Base-by-base conservation (phyloP, 1,140 invertebrate species). In the Lordiphosa mommai region DNA sequence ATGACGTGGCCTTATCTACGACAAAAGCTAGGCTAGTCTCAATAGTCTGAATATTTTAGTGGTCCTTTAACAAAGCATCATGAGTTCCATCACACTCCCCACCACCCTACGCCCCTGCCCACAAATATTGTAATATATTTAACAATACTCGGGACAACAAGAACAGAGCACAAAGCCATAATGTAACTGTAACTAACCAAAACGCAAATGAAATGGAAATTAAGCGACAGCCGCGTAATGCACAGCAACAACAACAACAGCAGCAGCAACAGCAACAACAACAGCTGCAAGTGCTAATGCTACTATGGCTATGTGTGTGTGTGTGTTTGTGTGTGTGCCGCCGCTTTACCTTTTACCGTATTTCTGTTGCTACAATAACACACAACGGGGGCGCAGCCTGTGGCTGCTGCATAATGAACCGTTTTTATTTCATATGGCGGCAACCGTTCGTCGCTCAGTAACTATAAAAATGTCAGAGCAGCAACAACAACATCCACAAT, bases 351-450 rank as follows among this genome's bases (percentile, higher is more conserved):
- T 48, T 48, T 48, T 48, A 37, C 38, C 41, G 38, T 38, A 40
- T 46, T 59, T 51, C 33, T 36, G 14, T 51, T 64, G 60, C 48
- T 70, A 58, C 67, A 55, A 70, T 44, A 69, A 65, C 50, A 70
- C 41, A 36, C 46, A 47, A 32, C 46, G 34, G 23, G 27, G 23
- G 49, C 43, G 57, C 40, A 43, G 40, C 40, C 40, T 43, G 38
- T 41, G 38, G 38, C 38, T 41, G 38, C 16, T 20, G 38, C 68
- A 87, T 82, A 87, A 61, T 55, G 86, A 67, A 87, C 72, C 60
- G 85, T 71, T 87, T 87, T 82, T 87, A 87, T 87, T 87, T 82
- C 85, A 87, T 87, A 86, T 41, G 66, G 63, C 36, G 66, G 64
- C 46, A 64, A 72, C 73, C 72, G 64, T 71, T 53, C 66, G 73